Evolutionary conservation across 1,140 invertebrate species (phyloP), one percentile per base, ranked within the genome.

Genomic region (Muscidifurax raptorellus): DNA sequence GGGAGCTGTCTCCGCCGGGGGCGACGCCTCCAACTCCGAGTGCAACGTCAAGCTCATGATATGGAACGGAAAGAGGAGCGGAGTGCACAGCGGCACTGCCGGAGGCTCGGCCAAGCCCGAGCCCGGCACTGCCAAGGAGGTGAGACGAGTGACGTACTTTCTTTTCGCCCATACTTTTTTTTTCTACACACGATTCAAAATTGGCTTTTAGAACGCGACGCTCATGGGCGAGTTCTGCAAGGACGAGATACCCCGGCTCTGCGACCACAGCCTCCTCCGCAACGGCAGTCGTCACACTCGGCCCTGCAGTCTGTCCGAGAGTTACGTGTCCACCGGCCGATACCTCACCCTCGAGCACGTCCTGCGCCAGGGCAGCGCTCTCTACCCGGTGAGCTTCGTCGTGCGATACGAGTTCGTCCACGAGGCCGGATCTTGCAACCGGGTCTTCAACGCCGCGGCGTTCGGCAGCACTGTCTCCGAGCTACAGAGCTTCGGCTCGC

Each of bases 391-490:
- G 27, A 95, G 95, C 82, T 97, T 97, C 88, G 93, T 96, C 30
- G 94, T 97, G 1, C 94, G 95, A 22, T 97, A 97, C 91, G 96
- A 97, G 91, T 97, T 97, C 90, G 96, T 95, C 22, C 93, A 95
- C 86, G 90, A 91, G 85, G 95, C 85, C 22, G 83, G 86, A 93
- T 95, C 87, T 92, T 95, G 89, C 93, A 95, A 93, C 93, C 95
- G 92, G 93, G 94, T 84, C 89, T 95, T 91, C 94, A 91, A 90
- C 22, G 94, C 94, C 88, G 22, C 89, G 93, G 77, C 25, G 77
- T 9, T 79, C 82, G 32, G 66, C 84, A 15, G 30, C 28, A n/a
- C n/a, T n/a, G 9, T 44, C 66, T 27, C 80, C 28, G 77, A 86
- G 25, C 7, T 25, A 1, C 32, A 40, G 22, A 36, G 0, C 75